Base-by-base conservation (phyloP, 2,888 invertebrate species). In the Chorisops tibialis region DNA sequence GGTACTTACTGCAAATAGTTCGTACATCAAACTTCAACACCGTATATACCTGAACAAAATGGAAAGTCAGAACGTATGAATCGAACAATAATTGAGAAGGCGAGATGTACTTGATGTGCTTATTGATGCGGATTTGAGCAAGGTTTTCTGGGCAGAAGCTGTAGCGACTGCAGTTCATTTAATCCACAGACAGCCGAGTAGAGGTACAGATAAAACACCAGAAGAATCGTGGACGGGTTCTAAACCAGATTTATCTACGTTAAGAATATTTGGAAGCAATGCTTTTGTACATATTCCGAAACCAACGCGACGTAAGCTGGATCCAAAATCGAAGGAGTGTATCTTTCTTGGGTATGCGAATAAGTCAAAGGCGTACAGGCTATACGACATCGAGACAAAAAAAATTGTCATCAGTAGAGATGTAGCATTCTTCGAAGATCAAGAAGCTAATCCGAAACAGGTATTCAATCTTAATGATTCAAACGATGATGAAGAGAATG, bases 201-300 rank as follows among this genome's bases (percentile, higher is more conserved):
- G 51, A 30, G 16, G 47, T 19, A 24, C 56, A 50, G 58, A 66
- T 4, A 65, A 66, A 65, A 74, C 73, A 1, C 73, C 77, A 2
- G 68, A 69, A 56, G 75, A 77, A 64, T n/a, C 69, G 12, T 76
- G 74, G 74, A 63, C 68, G 35, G 70, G 72, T 9, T 65, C 65
- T 5, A 72, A 71, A 63, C 73, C 72, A 19, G 66, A 73, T 61
- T 38, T 79, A 0, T 63, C 64, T 38, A 68, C 72, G 24, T 60
- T 78, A 14, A 67, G 68, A 49, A 67, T 71, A 16, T 78, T 79
- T 70, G 77, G 77, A 4, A 67, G 68, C n/a, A 45, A 68, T 61
- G n/a, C n/a, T n/a, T n/a, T n/a, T n/a, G 70, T 69, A 5, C 72
- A 74, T 51, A 63, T 75, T 30, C 73, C 74, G 3, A 71, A 74